Conservation (phyloP, 2,888 invertebrate species). For the Lathronympha strigana region DNA sequence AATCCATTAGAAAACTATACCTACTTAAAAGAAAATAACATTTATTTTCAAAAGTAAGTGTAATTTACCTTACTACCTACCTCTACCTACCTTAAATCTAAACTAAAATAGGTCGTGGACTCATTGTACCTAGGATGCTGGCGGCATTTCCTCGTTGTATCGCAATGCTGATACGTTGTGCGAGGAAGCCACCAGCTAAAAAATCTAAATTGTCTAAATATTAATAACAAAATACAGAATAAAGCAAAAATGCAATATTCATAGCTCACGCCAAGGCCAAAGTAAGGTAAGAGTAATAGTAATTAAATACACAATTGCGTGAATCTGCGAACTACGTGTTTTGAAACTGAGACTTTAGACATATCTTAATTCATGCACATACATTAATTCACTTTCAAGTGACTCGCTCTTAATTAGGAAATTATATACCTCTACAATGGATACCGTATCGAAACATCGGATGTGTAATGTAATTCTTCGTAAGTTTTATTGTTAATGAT, state of each 20-base stretch:
- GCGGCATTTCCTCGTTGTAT: no score
- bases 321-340: constrained; percentile 25
- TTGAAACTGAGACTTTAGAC: constrained; percentile 29
- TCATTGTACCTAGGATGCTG: no score
- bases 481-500: not conserved
- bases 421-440: constrained; percentile 7
- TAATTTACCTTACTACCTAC: no score
- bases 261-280: constrained; percentile 28
- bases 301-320: constrained; percentile 33
- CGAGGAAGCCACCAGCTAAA: no score
- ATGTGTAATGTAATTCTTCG: constrained; percentile 1
- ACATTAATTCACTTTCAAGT: constrained; percentile 34
- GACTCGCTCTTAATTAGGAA: constrained; percentile 22
- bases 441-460: constrained; percentile 3
- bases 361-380: constrained; percentile 34
- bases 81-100: no score
- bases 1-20: no score
- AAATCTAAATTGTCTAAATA: no score
- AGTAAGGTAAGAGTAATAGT: no score
- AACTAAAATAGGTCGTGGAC: no score
- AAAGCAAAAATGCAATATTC: constrained; percentile 23
- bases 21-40: no score
- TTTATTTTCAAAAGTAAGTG: no score
- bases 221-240: constrained; percentile 7
- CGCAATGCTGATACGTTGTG: no score